Evolutionary conservation across 2,797 vertebrate species (phyloP), one percentile per base, ranked within the genome.

Genomic region (Etheostoma perlongum): DNA sequence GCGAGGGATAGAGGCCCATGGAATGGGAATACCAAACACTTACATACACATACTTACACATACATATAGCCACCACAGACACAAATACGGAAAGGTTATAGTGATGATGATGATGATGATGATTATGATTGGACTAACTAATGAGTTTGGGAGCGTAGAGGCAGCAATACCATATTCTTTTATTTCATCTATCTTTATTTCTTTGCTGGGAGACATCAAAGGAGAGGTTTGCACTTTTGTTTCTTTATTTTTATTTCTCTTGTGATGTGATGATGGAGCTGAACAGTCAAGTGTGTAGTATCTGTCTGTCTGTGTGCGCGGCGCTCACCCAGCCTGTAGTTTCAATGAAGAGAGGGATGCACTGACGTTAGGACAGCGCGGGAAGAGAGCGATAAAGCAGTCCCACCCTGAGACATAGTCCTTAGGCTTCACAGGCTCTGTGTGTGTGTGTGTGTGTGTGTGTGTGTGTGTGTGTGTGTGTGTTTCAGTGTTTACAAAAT

Each of bases 221-320:
- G 78, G 81, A 92, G 69, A 90, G 85, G 89, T 91, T 92, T 93
- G 91, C 92, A 93, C 92, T 89, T 93, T 92, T 90, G 30, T 91
- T 91, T 85, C 55, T 75, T 86, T 73, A 6, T 69, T 85, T 89
- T 80, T 11, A 11, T 80, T 84, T 85, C 36, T 79, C 81, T 89
- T 57, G 82, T 89, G 79, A 82, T 27, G 72, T 85, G 78, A 79
- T 71, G 81, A 72, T 65, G 73, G 78, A 87, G 75, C 72, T 75
- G 72, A 83, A 69, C 61, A 25, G 76, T 85, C 33, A 30, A 40
- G 62, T 62, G 74, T 60, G 84, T 86, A 25, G 14, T 61, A 19
- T 42, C 21, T 52, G 77, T 87, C 54, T 19, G 62, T 82, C 49
- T 74, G 54, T 59, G 30, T 54, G 63, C 72, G 0, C 33, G n/a